phyloP scores from a whole-genome alignment of 2,113 vertebrate species.

The Eulemur macaco region DNA sequence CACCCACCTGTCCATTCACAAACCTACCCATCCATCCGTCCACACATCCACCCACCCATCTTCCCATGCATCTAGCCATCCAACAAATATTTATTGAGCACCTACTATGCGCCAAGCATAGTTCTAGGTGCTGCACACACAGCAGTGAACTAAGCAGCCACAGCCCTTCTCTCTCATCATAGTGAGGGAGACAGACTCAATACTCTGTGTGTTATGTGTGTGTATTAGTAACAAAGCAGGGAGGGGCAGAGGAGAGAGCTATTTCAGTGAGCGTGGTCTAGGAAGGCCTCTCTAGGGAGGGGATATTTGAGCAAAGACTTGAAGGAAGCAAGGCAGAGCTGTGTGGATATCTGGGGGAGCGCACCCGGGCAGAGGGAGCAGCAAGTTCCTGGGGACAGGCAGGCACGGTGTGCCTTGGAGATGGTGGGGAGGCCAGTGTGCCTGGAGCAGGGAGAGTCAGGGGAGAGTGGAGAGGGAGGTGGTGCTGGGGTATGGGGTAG shows the following conservation, averaged over 20 bases:
- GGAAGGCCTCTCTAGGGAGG: background rate
- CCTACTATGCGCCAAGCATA: background rate
- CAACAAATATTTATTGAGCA: background rate
- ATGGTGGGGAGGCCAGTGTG: background rate
- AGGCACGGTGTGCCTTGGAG: background rate
- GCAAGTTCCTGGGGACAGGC: background rate
- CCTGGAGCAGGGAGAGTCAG: background rate
- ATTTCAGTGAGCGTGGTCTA: background rate
- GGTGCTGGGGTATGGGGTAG: no score
- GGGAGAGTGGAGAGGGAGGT: rapidly evolving
- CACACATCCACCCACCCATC: background rate
- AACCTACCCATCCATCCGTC: background rate
- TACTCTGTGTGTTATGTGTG: background rate
- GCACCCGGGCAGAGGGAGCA: background rate
- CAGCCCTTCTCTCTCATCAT: background rate
- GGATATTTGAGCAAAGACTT: background rate
- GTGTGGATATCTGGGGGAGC: background rate
- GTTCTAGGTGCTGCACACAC: background rate
- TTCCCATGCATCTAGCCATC: background rate
- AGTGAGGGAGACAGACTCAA: background rate
- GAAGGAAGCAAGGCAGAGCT: background rate
- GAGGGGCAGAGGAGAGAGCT: background rate
- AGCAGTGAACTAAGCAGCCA: background rate
- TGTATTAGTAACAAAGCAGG: background rate
- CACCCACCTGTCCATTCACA: rapidly evolving